Evolutionary conservation across 1,140 invertebrate genomes (phyloP), one percentile per base, ranked within the genome.

Genomic region (Marisa cornuarietis): DNA sequence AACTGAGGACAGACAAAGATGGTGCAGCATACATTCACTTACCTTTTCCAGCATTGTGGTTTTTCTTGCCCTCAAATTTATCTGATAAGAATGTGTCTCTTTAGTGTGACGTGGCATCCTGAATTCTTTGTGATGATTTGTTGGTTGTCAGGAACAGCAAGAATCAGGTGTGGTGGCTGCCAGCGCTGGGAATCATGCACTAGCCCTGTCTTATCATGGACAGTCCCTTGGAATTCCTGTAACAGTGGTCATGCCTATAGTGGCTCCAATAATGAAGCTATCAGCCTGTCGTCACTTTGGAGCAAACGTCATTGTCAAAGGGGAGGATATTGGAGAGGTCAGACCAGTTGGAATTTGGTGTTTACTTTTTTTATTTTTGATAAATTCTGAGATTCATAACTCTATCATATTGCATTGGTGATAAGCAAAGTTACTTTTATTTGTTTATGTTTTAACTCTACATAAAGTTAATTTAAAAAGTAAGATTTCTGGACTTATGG

Each of bases 171-270:
- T 98, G 0, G 96, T 98, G 79, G 96, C 97, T 11, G 97, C 97
- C 0, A 97, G 96, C 18, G 92, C 97, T 61, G 97, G 97, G 0
- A 98, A 98, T 89, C 97, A 98, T 90, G 97, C 97, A 0, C 92
- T 95, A 74, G 97, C 95, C 0, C 91, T 99, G 14, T 94, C 94
- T 79, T 98, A 97, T 88, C 97, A 98, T 88, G 97, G 96, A 2
- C 92, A 94, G 82, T 92, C 94, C 79, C 92, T 98, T 0, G 93
- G 93, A 11, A 95, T 98, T 69, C 95, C 95, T 0, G 95, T 97
- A 0, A 97, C 96, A 0, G 97, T 99, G 5, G 95, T 99, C 0
- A 98, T 98, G 97, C 97, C 97, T 0, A 94, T 95, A 3, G 85
- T 89, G 68, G 90, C 90, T 20, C 89, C 90, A 9, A 82, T 98